phyloP scores from a whole-genome alignment of 2,888 invertebrate species.

The Parochlus steinenii region DNA sequence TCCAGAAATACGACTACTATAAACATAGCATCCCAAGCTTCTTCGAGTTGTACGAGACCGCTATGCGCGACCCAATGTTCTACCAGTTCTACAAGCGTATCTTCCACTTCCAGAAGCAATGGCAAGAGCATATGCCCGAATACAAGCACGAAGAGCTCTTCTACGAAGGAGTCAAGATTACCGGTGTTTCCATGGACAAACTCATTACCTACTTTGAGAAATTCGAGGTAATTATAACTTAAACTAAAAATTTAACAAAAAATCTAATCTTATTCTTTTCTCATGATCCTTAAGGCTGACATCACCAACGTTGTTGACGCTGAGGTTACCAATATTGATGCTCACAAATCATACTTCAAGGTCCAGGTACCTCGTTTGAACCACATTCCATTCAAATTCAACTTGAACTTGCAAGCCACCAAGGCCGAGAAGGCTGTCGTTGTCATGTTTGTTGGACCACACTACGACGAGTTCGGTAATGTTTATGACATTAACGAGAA shows the following conservation, averaged over 20 bases:
- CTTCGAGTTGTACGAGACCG: slow-evolving; percentile 45
- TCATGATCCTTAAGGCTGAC: no score
- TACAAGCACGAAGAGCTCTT: slow-evolving; percentile 44
- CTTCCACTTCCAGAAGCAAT: slow-evolving; percentile 36
- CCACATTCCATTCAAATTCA: slow-evolving; percentile 45
- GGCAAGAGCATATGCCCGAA: slow-evolving; percentile 39
- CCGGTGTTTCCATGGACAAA: slow-evolving; percentile 43
- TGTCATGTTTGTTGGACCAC: slow-evolving; percentile 53
- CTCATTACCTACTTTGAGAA: slow-evolving; percentile 52
- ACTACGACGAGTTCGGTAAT: slow-evolving; percentile 39
- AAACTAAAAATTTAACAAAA: no score
- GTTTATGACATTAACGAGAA: slow-evolving; percentile 38
- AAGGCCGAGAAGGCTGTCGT: slow-evolving; percentile 43
- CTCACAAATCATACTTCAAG: slow-evolving; percentile 1
- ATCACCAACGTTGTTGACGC: slow-evolving; percentile 28
- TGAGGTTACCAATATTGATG: slow-evolving; percentile 13
- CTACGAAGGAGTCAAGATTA: slow-evolving; percentile 46
- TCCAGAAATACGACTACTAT: slow-evolving; percentile 20
- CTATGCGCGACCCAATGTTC: slow-evolving; percentile 56
- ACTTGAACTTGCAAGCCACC: slow-evolving; percentile 38
- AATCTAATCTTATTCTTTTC: no score
- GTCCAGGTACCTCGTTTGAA: slow-evolving; percentile 33
- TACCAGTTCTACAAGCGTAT: slow-evolving; percentile 50
- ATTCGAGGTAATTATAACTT: slow-evolving; percentile 46
- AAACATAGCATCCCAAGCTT: slow-evolving; percentile 20